A percentile compares a stretch with the other conserved stretches of the same genome.
Conservation (phyloP, 2,797 vertebrate species). For the Malurus leucopterus region DNA sequence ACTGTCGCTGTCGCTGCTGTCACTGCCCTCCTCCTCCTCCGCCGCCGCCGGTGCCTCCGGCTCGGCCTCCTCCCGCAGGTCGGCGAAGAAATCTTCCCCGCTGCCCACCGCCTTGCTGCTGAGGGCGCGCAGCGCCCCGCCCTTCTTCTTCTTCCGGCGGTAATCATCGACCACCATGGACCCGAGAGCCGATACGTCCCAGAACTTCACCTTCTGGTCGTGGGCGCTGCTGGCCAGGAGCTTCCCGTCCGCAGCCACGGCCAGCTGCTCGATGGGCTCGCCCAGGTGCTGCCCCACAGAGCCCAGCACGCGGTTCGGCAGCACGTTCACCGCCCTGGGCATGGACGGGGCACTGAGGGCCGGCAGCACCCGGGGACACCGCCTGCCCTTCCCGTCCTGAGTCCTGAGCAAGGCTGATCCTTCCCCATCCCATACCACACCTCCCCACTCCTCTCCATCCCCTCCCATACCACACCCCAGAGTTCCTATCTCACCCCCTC, state of each 20-base stretch:
- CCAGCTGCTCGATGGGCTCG: slow-evolving; percentile 88
- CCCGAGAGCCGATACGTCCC: slow-evolving; percentile 81
- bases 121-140: slow-evolving; percentile 79
- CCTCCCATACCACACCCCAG: background rate
- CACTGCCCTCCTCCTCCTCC: background rate
- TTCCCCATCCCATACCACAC: accelerated
- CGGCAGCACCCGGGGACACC: background rate
- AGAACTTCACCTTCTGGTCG: slow-evolving; percentile 93
- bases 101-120: slow-evolving; percentile 84
- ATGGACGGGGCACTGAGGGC: background rate
- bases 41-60: slow-evolving; percentile 28
- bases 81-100: slow-evolving; percentile 86
- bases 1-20: background rate
- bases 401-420: background rate
- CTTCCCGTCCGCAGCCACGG: slow-evolving; percentile 70
- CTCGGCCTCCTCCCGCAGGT: slow-evolving; percentile 72
- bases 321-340: slow-evolving; percentile 84
- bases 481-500: background rate
- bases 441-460: too few relatives aligned
- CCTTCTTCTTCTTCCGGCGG: slow-evolving; percentile 86
- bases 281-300: slow-evolving; percentile 88
- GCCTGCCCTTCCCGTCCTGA: accelerated
- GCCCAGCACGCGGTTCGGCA: slow-evolving; percentile 91
- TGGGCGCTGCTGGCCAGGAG: slow-evolving; percentile 89
- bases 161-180: slow-evolving; percentile 80